Percentiles rank a stretch among this genome's conserved stretches.
Conservation (phyloP, 2,113 vertebrate genomes). For the Protobothrops flavoviridis region DNA sequence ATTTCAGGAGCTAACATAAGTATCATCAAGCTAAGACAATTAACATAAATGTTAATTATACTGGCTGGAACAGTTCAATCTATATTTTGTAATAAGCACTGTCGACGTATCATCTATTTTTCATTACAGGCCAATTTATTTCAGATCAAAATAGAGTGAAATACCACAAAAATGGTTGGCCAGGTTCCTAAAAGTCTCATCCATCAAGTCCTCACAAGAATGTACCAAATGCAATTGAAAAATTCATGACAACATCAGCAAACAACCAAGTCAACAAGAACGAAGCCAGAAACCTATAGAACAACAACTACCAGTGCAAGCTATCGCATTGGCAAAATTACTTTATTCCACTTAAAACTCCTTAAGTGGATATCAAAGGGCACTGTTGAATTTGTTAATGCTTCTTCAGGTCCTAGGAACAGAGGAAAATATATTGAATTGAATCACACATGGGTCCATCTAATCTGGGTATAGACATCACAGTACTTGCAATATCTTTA, state of each 20-base stretch:
- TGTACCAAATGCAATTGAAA: neutral
- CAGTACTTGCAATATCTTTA: neutral
- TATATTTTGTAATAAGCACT: neutral
- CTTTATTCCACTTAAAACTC: neutral
- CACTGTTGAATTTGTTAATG: neutral
- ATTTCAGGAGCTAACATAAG: neutral
- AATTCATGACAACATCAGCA: neutral
- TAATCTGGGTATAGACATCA: neutral
- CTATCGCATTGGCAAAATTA: neutral
- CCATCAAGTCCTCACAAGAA: neutral
- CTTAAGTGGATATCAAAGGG: neutral
- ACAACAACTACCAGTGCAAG: neutral
- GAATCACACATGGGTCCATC: neutral
- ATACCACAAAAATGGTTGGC: neutral
- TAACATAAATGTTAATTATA: conserved; percentile 2
- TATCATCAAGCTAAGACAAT: neutral
- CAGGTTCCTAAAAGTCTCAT: conserved; percentile 9
- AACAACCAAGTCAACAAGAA: neutral
- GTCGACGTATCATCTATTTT: neutral
- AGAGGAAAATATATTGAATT: neutral
- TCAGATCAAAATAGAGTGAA: conserved; percentile 6
- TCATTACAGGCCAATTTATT: neutral
- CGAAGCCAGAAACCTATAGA: neutral
- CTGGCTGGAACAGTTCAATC: neutral
- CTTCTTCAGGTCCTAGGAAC: neutral